These are phyloP conservation scores for Gryllus bimaculatus DNA, from an alignment of 1,140 invertebrate species.

Conservation along the genomic window DNA sequence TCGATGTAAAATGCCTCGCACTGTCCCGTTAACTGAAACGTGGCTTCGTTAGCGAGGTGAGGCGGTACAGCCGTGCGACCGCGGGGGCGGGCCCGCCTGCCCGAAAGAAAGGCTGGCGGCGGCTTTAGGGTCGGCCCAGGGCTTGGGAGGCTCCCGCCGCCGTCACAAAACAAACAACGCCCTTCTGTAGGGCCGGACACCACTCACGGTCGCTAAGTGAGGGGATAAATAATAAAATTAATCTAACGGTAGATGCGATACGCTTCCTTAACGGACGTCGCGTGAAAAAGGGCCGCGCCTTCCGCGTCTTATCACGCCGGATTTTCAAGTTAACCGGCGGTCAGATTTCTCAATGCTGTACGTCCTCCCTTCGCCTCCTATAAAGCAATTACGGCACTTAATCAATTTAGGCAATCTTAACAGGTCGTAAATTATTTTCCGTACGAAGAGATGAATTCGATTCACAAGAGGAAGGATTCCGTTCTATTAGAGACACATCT, in stretches of 20 bases:
- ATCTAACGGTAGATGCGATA: neutral
- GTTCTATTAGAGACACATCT: neutral
- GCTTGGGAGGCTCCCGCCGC: neutral
- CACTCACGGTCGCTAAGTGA: neutral
- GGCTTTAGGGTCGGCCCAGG: neutral
- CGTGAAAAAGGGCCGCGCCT: neutral
- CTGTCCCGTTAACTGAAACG: too few species aligned
- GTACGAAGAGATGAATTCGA: neutral
- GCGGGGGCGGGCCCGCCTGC: neutral
- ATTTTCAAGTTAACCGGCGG: neutral
- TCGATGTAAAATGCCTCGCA: too few species aligned
- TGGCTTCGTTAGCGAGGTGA: neutral
- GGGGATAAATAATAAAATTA: slow-evolving; percentile 2
- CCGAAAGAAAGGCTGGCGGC: neutral
- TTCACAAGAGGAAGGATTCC: neutral
- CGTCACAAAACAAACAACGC: slow-evolving; percentile 3
- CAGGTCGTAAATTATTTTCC: neutral
- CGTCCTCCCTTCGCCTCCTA: neutral
- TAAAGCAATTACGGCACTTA: neutral
- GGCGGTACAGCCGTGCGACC: neutral
- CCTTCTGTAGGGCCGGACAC: neutral
- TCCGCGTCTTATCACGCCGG: neutral
- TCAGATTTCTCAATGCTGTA: neutral
- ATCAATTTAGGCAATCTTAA: neutral
- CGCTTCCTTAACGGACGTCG: neutral